Evolutionary conservation across 2,797 vertebrate species (phyloP), one percentile per base, ranked within the genome.

Genomic region (Discoglossus pictus): DNA sequence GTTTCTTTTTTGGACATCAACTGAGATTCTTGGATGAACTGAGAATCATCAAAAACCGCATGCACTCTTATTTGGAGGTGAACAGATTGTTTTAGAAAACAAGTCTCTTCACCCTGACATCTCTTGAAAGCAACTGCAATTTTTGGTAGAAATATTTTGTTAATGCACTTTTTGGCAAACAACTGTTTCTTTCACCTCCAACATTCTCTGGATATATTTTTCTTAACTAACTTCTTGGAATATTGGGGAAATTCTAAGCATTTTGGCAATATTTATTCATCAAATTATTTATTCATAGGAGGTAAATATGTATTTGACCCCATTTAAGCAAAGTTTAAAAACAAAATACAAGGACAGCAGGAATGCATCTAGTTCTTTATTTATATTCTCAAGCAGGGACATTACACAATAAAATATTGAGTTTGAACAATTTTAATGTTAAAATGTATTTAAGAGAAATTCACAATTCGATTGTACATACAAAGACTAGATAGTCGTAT

Each of bases 101-200:
- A 25, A 43, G 43, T 18, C 16, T 42, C 52, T 25, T 24, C 43
- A 43, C 24, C 17, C 23, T 42, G 23, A 51, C 36, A 48, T 54
- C 23, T 59, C 9, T 48, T 50, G 12, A 68, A 61, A 46, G 50
- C 13, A 62, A 55, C 48, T 69, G 21, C 23, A 56, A 47, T 42
- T 40, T 61, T 36, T 55, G 17, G 36, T 50, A 27, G 39, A 64
- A 71, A 59, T 64, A 71, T 64, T 20, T 48, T 64, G 60, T 58
- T 71, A 71, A 71, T 71, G 68, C 52, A 59, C 27, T 71, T 44
- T 64, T 59, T 71, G 68, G 68, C 68, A 64, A 52, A 54, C 16
- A n/a, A 7, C 4, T 34, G 16, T 38, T 23, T 7, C 20, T 23
- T 71, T 25, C 20, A 64, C 53, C 61, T 71, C 61, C 68, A 71